Evolutionary conservation across 2,888 invertebrate genomes (phyloP), one percentile per base, ranked within the genome.

Genomic region (Sesia bembeciformis): DNA sequence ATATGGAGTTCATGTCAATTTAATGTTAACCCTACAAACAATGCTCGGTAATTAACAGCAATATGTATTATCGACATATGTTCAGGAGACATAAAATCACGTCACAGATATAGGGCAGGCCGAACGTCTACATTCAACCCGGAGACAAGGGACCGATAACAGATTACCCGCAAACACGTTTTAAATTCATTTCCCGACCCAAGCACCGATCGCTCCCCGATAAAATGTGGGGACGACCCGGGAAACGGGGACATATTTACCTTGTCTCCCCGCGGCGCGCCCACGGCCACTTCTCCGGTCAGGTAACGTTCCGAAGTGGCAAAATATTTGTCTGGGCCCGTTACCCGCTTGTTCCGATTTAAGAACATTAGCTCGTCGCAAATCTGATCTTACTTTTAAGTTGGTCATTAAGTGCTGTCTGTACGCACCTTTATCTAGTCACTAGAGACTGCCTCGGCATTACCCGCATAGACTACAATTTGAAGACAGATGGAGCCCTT

Each of bases 111-210:
- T 79, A 80, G 73, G 76, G 64, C 68, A 67, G 66, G 72, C 73
- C 74, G 81, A 81, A 88, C 82, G 85, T 85, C 87, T 87, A 84
- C 84, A 86, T 88, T 84, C 81, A 72, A 74, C 77, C 75, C 73
- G 76, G 84, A 86, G 86, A 87, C 89, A 87, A 86, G 89, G 87
- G 88, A 86, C 89, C 87, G 89, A 87, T 89, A 88, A 89, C 87
- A 89, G 89, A 89, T 89, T 89, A 89, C 89, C 89, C 89, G 82
- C 89, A 89, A 88, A 89, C 89, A 89, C 87, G 88, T 87, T 88
- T 89, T 88, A 87, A 89, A 89, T 87, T 89, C 87, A 87, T 87
- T 88, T 86, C 86, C 87, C 87, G 85, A 86, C 87, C 87, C 88
- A 80, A 79, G 81, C 81, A 77, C 81, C 87, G 87, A 88, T 87